phyloP scores from a whole-genome alignment of 2,113 vertebrate genomes.

The Rousettus leschenaultii region DNA sequence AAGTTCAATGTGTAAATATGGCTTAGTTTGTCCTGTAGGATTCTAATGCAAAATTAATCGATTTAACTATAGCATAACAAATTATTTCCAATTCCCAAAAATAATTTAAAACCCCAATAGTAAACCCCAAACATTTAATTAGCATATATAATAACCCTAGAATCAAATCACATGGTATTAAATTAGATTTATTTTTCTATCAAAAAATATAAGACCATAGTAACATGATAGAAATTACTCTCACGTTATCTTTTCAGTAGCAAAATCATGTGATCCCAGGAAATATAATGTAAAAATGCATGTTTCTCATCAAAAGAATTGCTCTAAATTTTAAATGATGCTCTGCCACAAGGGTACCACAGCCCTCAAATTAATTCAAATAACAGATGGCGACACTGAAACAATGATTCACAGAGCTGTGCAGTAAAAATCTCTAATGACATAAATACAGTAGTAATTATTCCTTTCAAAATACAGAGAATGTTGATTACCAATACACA shows the following conservation, averaged over 20 bases:
- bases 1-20: neutral
- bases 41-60: conserved; percentile 13
- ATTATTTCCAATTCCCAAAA: conserved; percentile 13
- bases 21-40: neutral
- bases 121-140: conserved; percentile 36
- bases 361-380: conserved; percentile 12
- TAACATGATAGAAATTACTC: conserved; percentile 19
- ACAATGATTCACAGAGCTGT: neutral
- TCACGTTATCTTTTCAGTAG: conserved; percentile 19
- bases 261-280: neutral
- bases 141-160: conserved; percentile 2
- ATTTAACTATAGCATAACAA: neutral
- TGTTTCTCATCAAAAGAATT: neutral
- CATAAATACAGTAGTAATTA: neutral
- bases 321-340: conserved; percentile 36
- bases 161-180: conserved; percentile 16
- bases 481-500: neutral
- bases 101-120: conserved; percentile 15
- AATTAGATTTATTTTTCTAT: conserved; percentile 36
- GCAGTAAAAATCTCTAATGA: neutral
- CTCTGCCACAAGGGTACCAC: neutral
- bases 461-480: conserved; percentile 1
- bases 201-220: conserved; percentile 9
- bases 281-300: neutral
- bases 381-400: neutral